Conservation (phyloP, 1,140 invertebrate genomes). For the Pteromalus puparum region DNA sequence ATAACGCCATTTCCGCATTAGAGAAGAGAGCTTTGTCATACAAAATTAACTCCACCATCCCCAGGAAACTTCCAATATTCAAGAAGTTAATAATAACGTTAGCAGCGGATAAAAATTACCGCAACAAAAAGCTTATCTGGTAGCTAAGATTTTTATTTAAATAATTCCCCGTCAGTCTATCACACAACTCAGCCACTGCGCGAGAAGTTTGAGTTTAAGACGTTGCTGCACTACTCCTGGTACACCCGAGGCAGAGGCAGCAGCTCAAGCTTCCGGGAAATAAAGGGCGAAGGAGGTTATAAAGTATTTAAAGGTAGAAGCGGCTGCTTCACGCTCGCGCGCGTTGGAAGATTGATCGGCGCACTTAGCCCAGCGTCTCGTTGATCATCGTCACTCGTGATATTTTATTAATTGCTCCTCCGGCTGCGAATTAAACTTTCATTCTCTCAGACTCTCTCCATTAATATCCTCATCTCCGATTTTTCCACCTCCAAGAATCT, state of each 20-base stretch:
- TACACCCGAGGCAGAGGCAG: not conserved
- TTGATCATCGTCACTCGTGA: slow-evolving; percentile 35
- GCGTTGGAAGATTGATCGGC: slow-evolving; percentile 36
- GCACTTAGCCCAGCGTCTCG: slow-evolving; percentile 21
- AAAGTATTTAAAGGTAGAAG: slow-evolving; percentile 41
- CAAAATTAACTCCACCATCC: too few species aligned
- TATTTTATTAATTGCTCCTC: slow-evolving; percentile 16
- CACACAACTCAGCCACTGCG: not conserved
- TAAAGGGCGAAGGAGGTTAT: slow-evolving; percentile 29
- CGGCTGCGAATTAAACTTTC: not conserved
- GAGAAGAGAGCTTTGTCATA: too few species aligned
- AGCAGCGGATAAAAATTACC: too few species aligned
- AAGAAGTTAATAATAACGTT: too few species aligned
- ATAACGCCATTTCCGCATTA: too few species aligned
- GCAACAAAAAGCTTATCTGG: too few species aligned
- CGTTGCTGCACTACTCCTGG: not conserved
- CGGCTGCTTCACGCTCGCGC: not conserved
- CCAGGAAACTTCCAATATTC: too few species aligned
- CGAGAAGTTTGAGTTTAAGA: not conserved
- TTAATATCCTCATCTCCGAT: not conserved
- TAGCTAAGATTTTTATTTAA: not conserved
- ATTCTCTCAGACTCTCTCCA: not conserved
- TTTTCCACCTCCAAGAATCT: not conserved
- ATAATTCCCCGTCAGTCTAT: slow-evolving; percentile 3
- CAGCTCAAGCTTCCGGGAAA: slow-evolving; percentile 4